Evolutionary conservation across 2,797 vertebrate species (phyloP).

Genomic region (Sphaeramia orbicularis): DNA sequence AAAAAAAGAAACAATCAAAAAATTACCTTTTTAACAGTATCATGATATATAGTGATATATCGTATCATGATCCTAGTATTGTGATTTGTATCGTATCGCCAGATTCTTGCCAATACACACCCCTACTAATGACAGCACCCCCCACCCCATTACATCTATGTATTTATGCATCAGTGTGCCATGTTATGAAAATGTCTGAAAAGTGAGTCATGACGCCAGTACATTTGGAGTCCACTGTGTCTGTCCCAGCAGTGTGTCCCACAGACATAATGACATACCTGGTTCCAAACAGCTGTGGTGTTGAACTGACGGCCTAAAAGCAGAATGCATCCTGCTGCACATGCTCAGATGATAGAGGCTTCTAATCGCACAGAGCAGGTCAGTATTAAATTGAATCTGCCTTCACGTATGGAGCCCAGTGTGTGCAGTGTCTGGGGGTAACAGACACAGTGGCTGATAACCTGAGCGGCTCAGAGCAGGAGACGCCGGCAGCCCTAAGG

Average conservation of each 20-base stretch:
- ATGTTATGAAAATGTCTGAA: no score
- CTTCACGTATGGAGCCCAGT: constrained; percentile 32
- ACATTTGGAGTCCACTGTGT: constrained; percentile 8
- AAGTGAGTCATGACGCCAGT: no score
- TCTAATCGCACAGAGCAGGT: constrained; percentile 17
- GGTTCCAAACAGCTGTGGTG: constrained; percentile 7
- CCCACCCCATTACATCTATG: no score
- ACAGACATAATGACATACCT: not conserved
- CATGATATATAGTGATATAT: no score
- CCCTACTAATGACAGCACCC: no score
- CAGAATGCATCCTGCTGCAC: constrained; percentile 11
- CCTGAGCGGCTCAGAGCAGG: constrained; percentile 38
- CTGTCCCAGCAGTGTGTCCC: constrained; percentile 14
- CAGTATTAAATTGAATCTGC: constrained; percentile 50
- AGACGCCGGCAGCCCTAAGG: constrained; percentile 41
- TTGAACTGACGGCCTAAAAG: constrained; percentile 9
- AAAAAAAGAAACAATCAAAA: no score
- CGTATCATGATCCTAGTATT: no score
- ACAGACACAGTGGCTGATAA: constrained; percentile 43
- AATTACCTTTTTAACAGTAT: no score
- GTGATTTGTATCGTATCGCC: no score
- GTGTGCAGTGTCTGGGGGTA: constrained; percentile 5
- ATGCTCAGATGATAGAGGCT: constrained; percentile 28
- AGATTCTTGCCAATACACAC: no score
- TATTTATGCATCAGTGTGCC: no score